Base-by-base conservation (phyloP, 2,797 vertebrate species). In the Poecilia wingei region DNA sequence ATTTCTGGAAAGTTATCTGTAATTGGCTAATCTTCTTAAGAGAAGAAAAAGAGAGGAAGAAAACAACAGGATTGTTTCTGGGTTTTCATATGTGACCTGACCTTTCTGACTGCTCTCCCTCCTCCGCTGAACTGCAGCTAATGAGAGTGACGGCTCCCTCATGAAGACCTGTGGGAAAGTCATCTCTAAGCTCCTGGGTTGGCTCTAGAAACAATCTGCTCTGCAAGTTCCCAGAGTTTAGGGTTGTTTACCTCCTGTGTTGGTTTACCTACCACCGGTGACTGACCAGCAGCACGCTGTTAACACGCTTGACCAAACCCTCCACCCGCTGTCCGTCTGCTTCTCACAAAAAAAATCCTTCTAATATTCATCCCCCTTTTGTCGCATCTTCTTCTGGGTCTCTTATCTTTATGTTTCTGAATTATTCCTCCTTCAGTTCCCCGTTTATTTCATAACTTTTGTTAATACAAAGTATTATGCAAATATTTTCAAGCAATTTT, bases 161-260 rank as follows among this genome's bases (percentile, higher is more conserved):
- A 47, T 80, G 70, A 79, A 85, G 83, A 84, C 74, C 77, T 88
- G 90, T 91, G 86, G 90, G 88, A 92, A 92, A 85, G 66, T 72
- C 79, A 53, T 64, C 69, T 70, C 83, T 86, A 85, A 90, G 88
- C 88, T 88, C 84, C 80, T 79, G 82, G 84, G 72, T 81, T 83
- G 82, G 77, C 84, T 85, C 68, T 47, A 64, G 87, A 78, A 89
- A 90, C 78, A 68, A 80, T 84, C 82, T 89, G 59, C 69, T 61
- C 74, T 77, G 45, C 81, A 90, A 73, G 88, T 88, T 91, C 87
- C 85, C 82, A 82, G 79, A 83, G 78, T 80, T n/a, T 81, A 78
- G 86, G 86, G 85, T 83, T 80, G 76, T 75, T 80, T 80, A 46
- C 80, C 80, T 86, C 86, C 90, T 86, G 86, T 89, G 89, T 84